Evolutionary conservation across 2,113 vertebrate species (phyloP).

Genomic region (Hymenochirus boettgeri): DNA sequence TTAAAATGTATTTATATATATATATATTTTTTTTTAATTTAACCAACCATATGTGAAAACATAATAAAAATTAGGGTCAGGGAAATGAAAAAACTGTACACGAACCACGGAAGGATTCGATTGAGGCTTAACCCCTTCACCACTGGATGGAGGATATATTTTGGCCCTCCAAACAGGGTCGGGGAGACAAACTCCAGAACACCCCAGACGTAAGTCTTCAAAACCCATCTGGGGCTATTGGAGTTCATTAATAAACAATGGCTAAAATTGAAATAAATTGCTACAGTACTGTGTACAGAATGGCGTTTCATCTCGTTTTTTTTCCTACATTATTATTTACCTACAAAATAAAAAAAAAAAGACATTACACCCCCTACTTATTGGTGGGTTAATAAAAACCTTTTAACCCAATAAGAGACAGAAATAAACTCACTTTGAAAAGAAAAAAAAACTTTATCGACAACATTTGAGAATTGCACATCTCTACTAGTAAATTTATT

Average conservation of each 20-base stretch:
- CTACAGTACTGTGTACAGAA: conserved; percentile 87
- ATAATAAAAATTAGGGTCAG: conserved; percentile 46
- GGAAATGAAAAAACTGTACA: conserved; percentile 84
- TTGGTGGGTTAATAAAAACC: too few species aligned
- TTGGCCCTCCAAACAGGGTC: conserved; percentile 1
- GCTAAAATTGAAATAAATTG: conserved; percentile 74
- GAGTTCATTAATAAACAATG: conserved; percentile 73
- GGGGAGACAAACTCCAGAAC: conserved; percentile 16
- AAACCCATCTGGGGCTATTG: conserved; percentile 40
- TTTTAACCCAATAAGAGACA: too few species aligned
- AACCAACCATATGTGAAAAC: conserved; percentile 50
- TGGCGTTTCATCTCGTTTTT: conserved; percentile 58
- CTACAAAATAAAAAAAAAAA: conserved; percentile 54
- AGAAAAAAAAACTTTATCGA: too few species aligned
- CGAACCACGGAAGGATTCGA: conserved; percentile 70
- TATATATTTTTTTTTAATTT: too few species aligned
- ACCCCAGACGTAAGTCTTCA: conserved; percentile 8
- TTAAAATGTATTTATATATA: too few species aligned
- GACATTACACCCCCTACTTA: neutral
- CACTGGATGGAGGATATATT: conserved; percentile 1
- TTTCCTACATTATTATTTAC: conserved; percentile 53
- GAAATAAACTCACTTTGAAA: too few species aligned
- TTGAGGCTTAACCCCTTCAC: conserved; percentile 48
- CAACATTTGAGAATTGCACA: too few species aligned
- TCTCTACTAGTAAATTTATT: too few species aligned